A percentile compares a stretch with the other conserved stretches of the same genome.
phyloP scores from a whole-genome alignment of 2,797 vertebrate genomes.

The Dendrocincla tyrannina region DNA sequence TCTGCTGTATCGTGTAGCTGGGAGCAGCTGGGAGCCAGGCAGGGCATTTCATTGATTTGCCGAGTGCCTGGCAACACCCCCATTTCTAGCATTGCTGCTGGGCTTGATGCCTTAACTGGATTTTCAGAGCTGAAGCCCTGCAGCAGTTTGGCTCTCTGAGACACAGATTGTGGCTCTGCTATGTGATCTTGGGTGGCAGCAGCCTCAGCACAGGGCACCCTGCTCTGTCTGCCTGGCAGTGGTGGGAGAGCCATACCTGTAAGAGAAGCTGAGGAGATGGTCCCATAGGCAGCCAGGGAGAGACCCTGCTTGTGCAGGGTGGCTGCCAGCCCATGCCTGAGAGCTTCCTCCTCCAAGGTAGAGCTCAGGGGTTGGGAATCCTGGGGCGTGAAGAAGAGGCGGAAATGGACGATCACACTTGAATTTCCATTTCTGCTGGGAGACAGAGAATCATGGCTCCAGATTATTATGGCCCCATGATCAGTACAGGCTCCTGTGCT shows the following conservation, averaged over 20 bases:
- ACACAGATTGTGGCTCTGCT: rapidly evolving
- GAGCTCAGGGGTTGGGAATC: conserved; percentile 10
- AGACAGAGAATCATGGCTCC: background rate
- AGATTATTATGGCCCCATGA: background rate
- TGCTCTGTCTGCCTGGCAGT: background rate
- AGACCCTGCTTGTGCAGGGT: conserved; percentile 70
- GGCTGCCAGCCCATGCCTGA: conserved; percentile 80
- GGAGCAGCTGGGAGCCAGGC: background rate
- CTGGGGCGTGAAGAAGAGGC: conserved; percentile 77
- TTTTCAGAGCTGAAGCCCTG: background rate
- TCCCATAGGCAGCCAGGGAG: conserved; percentile 82
- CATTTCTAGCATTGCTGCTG: background rate
- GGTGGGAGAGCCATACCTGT: conserved; percentile 72
- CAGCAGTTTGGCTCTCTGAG: background rate
- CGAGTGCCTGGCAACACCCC: background rate
- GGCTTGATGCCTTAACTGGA: background rate
- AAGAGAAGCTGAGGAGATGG: conserved; percentile 81
- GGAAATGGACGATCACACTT: conserved; percentile 82
- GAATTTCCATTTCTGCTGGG: conserved; percentile 80
- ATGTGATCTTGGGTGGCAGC: background rate
- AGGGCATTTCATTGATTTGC: rapidly evolving
- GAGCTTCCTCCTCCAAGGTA: conserved; percentile 76
- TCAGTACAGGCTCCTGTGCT: background rate
- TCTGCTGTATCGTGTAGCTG: background rate
- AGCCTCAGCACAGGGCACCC: background rate